Evolutionary conservation across 1,140 invertebrate species (phyloP), one percentile per base, ranked within the genome.

Genomic region (Polypedilum vanderplanki): DNA sequence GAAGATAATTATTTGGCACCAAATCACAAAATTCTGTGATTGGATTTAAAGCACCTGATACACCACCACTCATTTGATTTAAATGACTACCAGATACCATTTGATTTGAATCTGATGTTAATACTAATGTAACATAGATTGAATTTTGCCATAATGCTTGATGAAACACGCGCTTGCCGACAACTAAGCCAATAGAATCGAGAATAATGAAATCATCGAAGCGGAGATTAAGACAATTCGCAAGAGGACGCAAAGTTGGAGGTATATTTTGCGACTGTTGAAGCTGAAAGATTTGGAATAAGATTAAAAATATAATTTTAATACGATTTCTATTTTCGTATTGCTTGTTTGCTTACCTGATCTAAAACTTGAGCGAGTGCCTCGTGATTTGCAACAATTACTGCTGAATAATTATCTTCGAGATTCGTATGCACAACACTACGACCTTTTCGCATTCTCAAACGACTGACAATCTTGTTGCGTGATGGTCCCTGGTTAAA

Each of bases 381-480:
- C 83, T 94, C 91, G 79, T 93, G 92, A 85, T 95, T 95, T 41
- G 93, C 92, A n/a, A 93, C 89, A 57, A 94, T 88, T 1, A 95
- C 92, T 64, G 93, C 92, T 1, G 91, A 91, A 79, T 95, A 95
- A 83, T 94, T 94, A 79, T 94, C 92, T 80, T 94, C 92, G 40
- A 95, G 84, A 80, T 89, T 93, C 79, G 89, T 90, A 81, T 93
- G 91, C 73, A 93, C 89, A 75, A 92, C 88, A 80, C 89, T 91
- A 75, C 91, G 86, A 75, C 88, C 90, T 81, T 92, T 90, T 78
- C 90, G 86, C 75, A 91, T 89, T 77, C 91, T 85, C 76, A 92
- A 83, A 81, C 89, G 87, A 79, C 86, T 87, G 41, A 86, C 87
- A 10, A 86, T 70, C 10, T 22, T 70, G 9, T 70, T 70, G 20